phyloP scores from a whole-genome alignment of 2,888 invertebrate species.

The Dryococelus australis region DNA sequence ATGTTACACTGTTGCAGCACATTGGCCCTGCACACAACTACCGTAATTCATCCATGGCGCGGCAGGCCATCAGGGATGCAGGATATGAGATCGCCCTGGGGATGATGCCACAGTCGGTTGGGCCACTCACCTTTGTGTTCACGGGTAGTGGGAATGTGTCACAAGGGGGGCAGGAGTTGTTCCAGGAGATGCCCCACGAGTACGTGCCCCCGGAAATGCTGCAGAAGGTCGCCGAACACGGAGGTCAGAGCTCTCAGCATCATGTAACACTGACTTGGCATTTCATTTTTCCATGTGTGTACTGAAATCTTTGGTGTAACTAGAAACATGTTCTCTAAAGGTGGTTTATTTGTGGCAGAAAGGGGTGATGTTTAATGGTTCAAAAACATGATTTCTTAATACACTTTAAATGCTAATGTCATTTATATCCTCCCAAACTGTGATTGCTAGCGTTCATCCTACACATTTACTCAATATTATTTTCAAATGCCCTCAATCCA shows the following conservation, averaged over 20 bases:
- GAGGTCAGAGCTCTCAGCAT: conserved; percentile 69
- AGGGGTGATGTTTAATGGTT: too few species aligned
- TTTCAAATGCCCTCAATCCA: too few species aligned
- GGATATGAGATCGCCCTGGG: conserved; percentile 97
- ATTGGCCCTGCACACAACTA: conserved; percentile 99
- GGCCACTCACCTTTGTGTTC: conserved; percentile 96
- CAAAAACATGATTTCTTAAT: too few species aligned
- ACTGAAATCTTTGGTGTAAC: too few species aligned
- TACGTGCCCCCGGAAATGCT: conserved; percentile 96
- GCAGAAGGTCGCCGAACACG: conserved; percentile 94
- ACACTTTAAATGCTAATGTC: too few species aligned
- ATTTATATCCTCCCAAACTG: too few species aligned
- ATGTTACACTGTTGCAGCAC: conserved; percentile 66
- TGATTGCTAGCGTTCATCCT: too few species aligned
- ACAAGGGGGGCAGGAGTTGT: conserved; percentile 86
- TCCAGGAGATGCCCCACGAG: conserved; percentile 96
- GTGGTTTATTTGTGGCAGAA: too few species aligned
- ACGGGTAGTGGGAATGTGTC: conserved; percentile 81
- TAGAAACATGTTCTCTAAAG: too few species aligned
- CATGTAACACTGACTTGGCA: not conserved
- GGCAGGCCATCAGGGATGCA: conserved; percentile 97
- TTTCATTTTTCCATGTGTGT: too few species aligned
- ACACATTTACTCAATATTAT: too few species aligned
- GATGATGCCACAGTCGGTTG: conserved; percentile 97
- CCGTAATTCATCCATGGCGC: conserved; percentile 95